Percentiles rank a stretch among this genome's conserved stretches.
These are phyloP conservation scores for Picathartes gymnocephalus DNA, from an alignment of 2,113 vertebrate genomes.

Conservation along the genomic window DNA sequence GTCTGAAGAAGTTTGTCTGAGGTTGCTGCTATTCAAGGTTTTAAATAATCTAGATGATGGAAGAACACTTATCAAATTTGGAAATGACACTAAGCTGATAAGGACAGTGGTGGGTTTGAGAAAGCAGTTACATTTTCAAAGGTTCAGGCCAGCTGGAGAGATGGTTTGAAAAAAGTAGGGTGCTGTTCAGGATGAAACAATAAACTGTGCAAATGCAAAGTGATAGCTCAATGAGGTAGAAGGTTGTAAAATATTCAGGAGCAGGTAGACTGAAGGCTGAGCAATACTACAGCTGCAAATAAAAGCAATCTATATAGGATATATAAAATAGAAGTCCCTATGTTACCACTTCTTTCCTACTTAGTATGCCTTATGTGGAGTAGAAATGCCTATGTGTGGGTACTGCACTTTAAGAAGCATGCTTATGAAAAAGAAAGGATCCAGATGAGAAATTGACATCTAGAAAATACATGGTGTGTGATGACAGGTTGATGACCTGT, in stretches of 20 bases:
- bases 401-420: background rate
- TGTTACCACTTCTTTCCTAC: background rate
- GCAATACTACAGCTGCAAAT: background rate
- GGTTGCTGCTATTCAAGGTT: background rate
- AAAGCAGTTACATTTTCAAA: background rate
- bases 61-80: background rate
- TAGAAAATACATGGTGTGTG: background rate
- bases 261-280: background rate
- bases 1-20: background rate
- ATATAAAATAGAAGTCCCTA: background rate
- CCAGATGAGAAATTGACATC: background rate
- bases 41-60: background rate
- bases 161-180: background rate
- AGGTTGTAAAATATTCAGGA: background rate
- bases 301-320: background rate
- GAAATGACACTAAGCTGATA: background rate
- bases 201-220: background rate
- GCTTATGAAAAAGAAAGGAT: background rate
- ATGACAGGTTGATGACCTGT: background rate
- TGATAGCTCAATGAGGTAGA: background rate
- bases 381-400: background rate
- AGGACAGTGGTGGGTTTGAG: background rate
- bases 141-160: background rate
- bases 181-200: background rate
- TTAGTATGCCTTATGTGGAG: background rate